These are phyloP conservation scores for Nasalis larvatus DNA, from an alignment of 2,113 vertebrate genomes.

Conservation along the genomic window DNA sequence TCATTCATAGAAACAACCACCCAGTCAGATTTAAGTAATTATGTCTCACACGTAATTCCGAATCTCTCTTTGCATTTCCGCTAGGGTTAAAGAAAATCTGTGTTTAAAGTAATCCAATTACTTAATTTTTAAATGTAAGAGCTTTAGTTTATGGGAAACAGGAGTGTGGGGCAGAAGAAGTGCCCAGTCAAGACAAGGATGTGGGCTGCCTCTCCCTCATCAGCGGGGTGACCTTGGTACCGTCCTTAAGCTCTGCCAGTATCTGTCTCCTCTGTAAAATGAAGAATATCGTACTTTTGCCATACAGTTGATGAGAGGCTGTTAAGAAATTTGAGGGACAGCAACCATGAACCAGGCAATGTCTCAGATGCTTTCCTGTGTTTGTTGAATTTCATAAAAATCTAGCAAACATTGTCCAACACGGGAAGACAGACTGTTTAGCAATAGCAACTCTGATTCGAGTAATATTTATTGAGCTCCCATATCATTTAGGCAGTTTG, in stretches of 20 bases:
- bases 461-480: background rate
- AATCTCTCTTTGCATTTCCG: conserved; percentile 42
- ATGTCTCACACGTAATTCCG: background rate
- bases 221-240: rapidly evolving
- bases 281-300: too few species aligned
- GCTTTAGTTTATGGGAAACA: background rate
- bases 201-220: rapidly evolving
- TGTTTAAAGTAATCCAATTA: conserved; percentile 29
- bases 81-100: background rate
- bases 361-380: background rate
- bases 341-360: background rate
- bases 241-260: rapidly evolving
- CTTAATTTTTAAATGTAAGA: background rate
- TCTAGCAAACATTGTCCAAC: background rate
- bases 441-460: background rate
- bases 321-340: background rate
- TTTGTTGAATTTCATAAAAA: background rate
- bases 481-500: background rate
- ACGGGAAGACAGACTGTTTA: background rate
- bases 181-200: rapidly evolving
- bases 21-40: conserved; percentile 36
- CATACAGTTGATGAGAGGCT: rapidly evolving
- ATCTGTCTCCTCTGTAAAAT: rapidly evolving
- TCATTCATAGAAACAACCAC: conserved; percentile 56
- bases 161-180: background rate